A percentile compares a stretch with the other conserved stretches of the same genome.
Conservation (phyloP, 2,113 vertebrate species). For the Equus przewalskii region DNA sequence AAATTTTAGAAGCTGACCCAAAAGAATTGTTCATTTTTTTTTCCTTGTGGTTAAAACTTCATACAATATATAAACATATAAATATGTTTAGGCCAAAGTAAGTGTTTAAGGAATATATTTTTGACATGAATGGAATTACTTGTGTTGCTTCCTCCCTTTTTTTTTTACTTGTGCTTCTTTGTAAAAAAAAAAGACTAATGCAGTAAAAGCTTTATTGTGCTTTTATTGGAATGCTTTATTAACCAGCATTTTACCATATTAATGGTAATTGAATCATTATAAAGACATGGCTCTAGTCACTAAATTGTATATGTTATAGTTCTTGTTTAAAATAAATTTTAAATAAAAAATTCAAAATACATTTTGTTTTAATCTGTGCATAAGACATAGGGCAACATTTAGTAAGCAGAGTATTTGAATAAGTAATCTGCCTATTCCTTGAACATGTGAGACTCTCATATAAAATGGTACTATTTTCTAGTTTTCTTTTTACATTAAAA, state of each 20-base stretch:
- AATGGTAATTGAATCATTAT: neutral
- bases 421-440: neutral
- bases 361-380: neutral
- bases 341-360: neutral
- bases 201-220: neutral
- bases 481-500: slow-evolving; percentile 30
- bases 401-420: neutral
- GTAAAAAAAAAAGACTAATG: slow-evolving; percentile 5
- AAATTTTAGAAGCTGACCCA: neutral
- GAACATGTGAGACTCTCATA: neutral
- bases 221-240: neutral
- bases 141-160: neutral
- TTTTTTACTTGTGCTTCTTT: neutral
- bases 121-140: neutral
- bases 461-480: neutral
- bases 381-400: neutral
- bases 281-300: neutral
- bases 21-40: neutral
- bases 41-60: neutral
- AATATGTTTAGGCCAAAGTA: neutral
- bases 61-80: neutral
- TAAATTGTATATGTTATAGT: slow-evolving; percentile 1
- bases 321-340: slow-evolving; percentile 47
- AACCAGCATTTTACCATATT: neutral
- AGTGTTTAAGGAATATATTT: slow-evolving; percentile 22